These are phyloP conservation scores for Prochilodus magdalenae DNA, from an alignment of 2,113 vertebrate genomes.

Conservation along the genomic window DNA sequence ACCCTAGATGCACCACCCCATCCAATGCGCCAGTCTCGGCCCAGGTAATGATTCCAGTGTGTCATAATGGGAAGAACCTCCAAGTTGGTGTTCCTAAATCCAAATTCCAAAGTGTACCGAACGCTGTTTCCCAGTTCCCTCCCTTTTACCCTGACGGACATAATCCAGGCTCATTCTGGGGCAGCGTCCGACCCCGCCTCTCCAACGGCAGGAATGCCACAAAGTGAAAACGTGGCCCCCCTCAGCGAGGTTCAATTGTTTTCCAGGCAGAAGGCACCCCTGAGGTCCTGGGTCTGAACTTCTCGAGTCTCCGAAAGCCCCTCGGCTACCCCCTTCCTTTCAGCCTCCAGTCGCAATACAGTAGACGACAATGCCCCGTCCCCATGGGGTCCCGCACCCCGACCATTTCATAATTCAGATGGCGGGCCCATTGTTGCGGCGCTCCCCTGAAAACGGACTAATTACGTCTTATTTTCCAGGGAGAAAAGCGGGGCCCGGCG, in stretches of 20 bases:
- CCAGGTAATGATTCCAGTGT: too few species aligned
- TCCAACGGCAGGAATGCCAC: conserved; percentile 58
- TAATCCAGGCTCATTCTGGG: too few species aligned
- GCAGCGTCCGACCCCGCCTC: conserved; percentile 25
- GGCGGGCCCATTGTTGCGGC: conserved; percentile 69
- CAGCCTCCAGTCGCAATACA: conserved; percentile 52
- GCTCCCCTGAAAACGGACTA: conserved; percentile 76
- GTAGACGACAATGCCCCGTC: conserved; percentile 71
- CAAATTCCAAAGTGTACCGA: too few species aligned
- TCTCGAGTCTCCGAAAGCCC: neutral
- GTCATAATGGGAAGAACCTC: too few species aligned
- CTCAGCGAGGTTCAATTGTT: conserved; percentile 74
- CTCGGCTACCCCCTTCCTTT: neutral
- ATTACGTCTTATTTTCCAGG: conserved; percentile 71
- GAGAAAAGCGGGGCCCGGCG: neutral
- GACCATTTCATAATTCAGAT: conserved; percentile 71
- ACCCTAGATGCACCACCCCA: too few species aligned
- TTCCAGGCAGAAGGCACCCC: conserved; percentile 61
- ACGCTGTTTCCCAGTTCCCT: too few species aligned
- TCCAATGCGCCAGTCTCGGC: too few species aligned
- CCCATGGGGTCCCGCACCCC: conserved; percentile 66
- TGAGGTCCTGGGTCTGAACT: conserved; percentile 51
- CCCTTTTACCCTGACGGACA: neutral
- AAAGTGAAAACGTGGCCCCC: conserved; percentile 71
- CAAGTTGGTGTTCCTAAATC: too few species aligned